Base-by-base conservation (phyloP, 1,140 invertebrate genomes). In the Ptiloglossa arizonensis region DNA sequence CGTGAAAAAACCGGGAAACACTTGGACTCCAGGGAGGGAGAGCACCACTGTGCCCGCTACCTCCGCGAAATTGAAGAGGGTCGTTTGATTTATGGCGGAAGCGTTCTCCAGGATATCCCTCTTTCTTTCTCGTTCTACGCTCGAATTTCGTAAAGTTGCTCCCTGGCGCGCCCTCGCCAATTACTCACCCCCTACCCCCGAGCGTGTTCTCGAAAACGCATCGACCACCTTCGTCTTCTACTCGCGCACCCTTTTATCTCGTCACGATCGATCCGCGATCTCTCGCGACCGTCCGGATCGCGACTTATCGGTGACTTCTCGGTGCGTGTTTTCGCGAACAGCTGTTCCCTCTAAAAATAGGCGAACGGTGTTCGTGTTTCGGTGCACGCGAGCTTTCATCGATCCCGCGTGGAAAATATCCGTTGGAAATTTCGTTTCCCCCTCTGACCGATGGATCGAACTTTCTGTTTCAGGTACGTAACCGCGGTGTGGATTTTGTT, bases 31-130 rank as follows among this genome's bases (percentile, higher is more conserved):
- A 38, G 67, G 57, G 50, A 63, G 62, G 72, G 59, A 38, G 6
- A 24, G 24, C 2, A 3, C 24, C 24, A n/a, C n/a, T n/a, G 50
- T n/a, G 19, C 29, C 41, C 52, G 48, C 46, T 22, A 46, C 41
- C 70, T 50, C 68, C 63, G 59, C 69, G 69, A 87, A 87, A 87
- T 87, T 87, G 83, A 75, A 60, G 71, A 87, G 86, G 86, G 83
- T 85, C 66, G 76, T 87, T 86, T 87, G 86, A 87, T 87, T 87
- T 87, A 87, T 86, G 76, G 57, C 59, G 74, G 64, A 72, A 68
- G 63, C 50, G 15, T 79, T 76, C 54, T 22, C 13, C 50, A 27
- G 27, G 38, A 44, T n/a, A n/a, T n/a, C n/a, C 22, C 29, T 32
- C 48, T 27, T 38, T 41, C 46, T 60, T 52, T 38, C 35, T 72